These are phyloP conservation scores for Lycaon pictus DNA, from an alignment of 2,113 vertebrate species.

Conservation along the genomic window DNA sequence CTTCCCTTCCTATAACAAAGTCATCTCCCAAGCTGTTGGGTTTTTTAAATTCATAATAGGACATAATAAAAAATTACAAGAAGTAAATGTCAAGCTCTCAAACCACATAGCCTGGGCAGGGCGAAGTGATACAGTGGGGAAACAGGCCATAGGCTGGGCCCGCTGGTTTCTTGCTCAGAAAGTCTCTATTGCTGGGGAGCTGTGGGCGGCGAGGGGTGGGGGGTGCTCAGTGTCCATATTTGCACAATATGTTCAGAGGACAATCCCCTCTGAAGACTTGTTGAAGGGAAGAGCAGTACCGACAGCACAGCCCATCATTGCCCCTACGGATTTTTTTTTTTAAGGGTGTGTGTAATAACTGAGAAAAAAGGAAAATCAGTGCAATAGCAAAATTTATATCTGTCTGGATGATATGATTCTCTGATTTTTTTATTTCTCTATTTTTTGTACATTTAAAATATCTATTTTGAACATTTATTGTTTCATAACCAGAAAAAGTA, in stretches of 20 bases:
- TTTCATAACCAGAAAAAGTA: conserved; percentile 3
- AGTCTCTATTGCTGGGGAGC: neutral
- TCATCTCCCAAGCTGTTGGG: neutral
- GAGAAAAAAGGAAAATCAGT: neutral
- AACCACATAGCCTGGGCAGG: neutral
- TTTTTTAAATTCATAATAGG: neutral
- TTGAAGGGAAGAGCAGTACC: fast-evolving
- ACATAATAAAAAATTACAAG: neutral
- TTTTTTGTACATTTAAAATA: neutral
- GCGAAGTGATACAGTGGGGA: fast-evolving
- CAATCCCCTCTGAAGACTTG: neutral
- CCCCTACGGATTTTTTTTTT: neutral
- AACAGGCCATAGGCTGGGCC: neutral
- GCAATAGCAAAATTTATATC: neutral
- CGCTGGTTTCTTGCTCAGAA: neutral
- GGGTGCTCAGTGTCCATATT: neutral
- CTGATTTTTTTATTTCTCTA: neutral
- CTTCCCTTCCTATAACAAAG: neutral
- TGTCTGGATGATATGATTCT: neutral
- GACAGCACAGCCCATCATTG: fast-evolving
- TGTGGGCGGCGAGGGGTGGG: fast-evolving
- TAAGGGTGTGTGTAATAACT: neutral
- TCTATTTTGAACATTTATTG: neutral
- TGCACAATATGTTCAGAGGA: neutral
- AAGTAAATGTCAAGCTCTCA: neutral